These are phyloP conservation scores for Drosophila nr. medialis DNA, from an alignment of 2,888 invertebrate genomes.

Conservation along the genomic window DNA sequence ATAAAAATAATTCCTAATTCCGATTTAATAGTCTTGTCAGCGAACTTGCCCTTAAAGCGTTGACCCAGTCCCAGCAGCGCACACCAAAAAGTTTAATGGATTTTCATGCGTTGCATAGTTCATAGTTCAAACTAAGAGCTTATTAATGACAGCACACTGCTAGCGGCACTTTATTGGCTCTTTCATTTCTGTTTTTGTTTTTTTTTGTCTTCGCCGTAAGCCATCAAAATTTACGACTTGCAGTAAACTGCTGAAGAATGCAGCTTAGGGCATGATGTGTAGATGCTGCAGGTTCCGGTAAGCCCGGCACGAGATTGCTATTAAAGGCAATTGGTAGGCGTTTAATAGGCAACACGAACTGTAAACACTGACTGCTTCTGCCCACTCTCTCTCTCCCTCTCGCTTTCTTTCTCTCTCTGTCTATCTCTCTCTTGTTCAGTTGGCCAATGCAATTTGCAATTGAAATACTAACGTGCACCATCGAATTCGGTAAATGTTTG, in stretches of 20 bases:
- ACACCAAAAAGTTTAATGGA: conserved; percentile 33
- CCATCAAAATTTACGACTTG: conserved; percentile 64
- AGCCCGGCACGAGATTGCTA: background rate
- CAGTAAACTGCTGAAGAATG: conserved; percentile 17
- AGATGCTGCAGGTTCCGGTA: conserved; percentile 6
- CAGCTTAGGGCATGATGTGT: conserved; percentile 1
- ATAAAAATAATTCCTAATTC: conserved; percentile 25
- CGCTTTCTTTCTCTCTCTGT: background rate
- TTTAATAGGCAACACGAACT: conserved; percentile 49
- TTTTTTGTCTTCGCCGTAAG: conserved; percentile 4
- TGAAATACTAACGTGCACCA: conserved; percentile 45
- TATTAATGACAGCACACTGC: conserved; percentile 40
- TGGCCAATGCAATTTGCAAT: conserved; percentile 45
- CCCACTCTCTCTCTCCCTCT: background rate
- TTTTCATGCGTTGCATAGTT: too few relatives aligned
- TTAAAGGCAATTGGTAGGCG: conserved; percentile 38
- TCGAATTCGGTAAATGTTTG: conserved; percentile 31
- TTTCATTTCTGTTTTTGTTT: background rate
- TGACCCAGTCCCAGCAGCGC: conserved; percentile 4
- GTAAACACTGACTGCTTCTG: conserved; percentile 17
- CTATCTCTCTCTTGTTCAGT: background rate
- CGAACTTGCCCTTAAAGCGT: conserved; percentile 22
- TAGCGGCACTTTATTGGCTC: conserved; percentile 20
- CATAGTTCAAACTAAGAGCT: conserved; percentile 26
- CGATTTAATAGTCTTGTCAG: conserved; percentile 40